Percentiles rank a stretch among this genome's conserved stretches.
These are phyloP conservation scores for Chironomus tentans DNA, from an alignment of 2,888 invertebrate genomes.

Conservation along the genomic window DNA sequence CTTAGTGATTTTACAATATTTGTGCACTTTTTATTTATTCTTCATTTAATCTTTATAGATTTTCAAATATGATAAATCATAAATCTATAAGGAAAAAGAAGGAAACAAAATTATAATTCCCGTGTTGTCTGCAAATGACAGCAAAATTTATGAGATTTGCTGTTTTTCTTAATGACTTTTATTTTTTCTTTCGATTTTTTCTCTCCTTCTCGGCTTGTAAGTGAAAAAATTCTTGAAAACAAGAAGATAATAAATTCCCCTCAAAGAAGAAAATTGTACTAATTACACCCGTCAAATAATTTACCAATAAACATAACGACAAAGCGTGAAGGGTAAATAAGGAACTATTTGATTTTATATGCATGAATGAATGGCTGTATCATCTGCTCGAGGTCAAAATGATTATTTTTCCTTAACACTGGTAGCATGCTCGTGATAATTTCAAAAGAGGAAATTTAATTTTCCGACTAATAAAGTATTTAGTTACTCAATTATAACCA, in stretches of 20 bases:
- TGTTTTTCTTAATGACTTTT: conserved; percentile 22
- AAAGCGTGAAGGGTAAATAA: neutral
- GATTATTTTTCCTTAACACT: neutral
- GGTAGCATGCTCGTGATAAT: neutral
- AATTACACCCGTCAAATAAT: conserved; percentile 26
- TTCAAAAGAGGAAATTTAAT: neutral
- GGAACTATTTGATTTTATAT: neutral
- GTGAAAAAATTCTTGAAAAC: too few relatives aligned
- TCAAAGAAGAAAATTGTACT: neutral
- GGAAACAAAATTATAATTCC: too few relatives aligned
- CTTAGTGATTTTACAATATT: conserved; percentile 14
- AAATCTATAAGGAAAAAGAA: neutral
- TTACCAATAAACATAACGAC: conserved; percentile 1
- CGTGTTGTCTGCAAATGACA: conserved; percentile 23
- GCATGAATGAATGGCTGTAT: neutral
- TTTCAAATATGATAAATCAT: conserved; percentile 20
- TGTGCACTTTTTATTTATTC: neutral
- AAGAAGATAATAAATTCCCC: conserved; percentile 4
- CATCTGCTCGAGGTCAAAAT: neutral
- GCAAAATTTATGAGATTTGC: conserved; percentile 24
- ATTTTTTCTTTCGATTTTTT: neutral
- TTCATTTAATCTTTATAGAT: neutral
- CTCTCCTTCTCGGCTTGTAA: neutral
- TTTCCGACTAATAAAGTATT: neutral
- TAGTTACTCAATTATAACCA: neutral